Conservation (phyloP, 2,888 invertebrate genomes). For the Aplocera efformata region DNA sequence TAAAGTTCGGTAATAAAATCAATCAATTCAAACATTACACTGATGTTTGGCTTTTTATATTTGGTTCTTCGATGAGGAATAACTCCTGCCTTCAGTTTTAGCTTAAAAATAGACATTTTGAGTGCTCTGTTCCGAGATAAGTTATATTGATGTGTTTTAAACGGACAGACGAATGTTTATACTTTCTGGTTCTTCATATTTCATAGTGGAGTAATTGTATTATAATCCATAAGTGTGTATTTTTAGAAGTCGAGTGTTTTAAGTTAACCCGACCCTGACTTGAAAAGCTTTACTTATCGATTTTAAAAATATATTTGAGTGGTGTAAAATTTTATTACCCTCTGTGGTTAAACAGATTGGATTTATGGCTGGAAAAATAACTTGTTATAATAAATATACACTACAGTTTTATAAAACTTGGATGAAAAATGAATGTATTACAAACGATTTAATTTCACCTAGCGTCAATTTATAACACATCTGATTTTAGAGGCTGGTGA, state of each 20-base stretch:
- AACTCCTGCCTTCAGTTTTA: conserved; percentile 45
- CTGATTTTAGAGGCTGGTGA: no score
- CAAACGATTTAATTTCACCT: no score
- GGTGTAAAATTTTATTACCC: conserved; percentile 6
- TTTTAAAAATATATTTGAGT: conserved; percentile 14
- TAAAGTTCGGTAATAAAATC: conserved; percentile 69
- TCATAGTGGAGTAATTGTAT: conserved; percentile 42
- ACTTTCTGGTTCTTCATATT: conserved; percentile 47
- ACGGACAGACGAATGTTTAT: conserved; percentile 57
- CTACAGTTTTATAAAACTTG: no score
- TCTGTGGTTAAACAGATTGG: neutral
- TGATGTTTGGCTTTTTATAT: conserved; percentile 68
- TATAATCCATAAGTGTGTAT: conserved; percentile 39
- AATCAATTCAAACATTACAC: conserved; percentile 68
- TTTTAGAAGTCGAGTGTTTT: conserved; percentile 34
- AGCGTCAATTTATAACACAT: no score
- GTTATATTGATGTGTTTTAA: conserved; percentile 67
- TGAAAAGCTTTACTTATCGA: conserved; percentile 17
- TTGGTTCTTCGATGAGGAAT: conserved; percentile 38
- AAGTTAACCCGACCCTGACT: conserved; percentile 21
- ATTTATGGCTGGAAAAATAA: no score
- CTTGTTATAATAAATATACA: no score
- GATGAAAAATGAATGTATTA: no score
- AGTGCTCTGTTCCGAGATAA: conserved; percentile 67
- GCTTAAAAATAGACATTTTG: conserved; percentile 76